Evolutionary conservation across 2,113 vertebrate genomes (phyloP).

Genomic region (Scolopax mira): DNA sequence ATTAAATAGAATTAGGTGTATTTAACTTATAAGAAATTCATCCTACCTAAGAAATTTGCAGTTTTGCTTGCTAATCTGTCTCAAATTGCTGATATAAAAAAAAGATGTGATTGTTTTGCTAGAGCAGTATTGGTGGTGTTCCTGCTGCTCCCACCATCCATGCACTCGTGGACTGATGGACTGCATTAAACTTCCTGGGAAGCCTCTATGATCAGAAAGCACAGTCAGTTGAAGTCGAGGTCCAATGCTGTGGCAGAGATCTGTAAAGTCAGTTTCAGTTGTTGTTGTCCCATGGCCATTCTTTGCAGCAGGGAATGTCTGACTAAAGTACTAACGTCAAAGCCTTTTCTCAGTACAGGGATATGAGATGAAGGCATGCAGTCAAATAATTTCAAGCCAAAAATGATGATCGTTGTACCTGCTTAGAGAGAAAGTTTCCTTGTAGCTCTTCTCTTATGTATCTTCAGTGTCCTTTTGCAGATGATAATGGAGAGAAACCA

Average conservation of each 20-base stretch:
- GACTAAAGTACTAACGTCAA: neutral
- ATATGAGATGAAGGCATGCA: neutral
- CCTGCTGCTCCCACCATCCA: neutral
- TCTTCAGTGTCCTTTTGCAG: neutral
- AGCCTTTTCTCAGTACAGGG: neutral
- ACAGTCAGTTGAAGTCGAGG: neutral
- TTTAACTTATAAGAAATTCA: neutral
- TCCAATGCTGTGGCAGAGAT: neutral
- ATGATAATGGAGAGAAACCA: neutral
- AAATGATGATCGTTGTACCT: neutral
- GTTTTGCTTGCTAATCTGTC: neutral
- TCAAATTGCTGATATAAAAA: neutral
- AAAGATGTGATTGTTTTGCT: neutral
- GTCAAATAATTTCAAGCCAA: neutral
- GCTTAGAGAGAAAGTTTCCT: neutral
- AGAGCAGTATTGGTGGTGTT: neutral
- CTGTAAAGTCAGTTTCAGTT: neutral
- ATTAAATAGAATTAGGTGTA: neutral
- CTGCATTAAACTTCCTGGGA: neutral
- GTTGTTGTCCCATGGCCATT: no score
- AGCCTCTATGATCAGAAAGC: neutral
- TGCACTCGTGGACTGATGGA: fast-evolving
- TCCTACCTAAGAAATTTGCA: neutral
- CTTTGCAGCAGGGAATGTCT: neutral
- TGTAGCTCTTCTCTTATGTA: neutral